phyloP scores from a whole-genome alignment of 2,888 invertebrate species.

The Eutolmus rufibarbis region DNA sequence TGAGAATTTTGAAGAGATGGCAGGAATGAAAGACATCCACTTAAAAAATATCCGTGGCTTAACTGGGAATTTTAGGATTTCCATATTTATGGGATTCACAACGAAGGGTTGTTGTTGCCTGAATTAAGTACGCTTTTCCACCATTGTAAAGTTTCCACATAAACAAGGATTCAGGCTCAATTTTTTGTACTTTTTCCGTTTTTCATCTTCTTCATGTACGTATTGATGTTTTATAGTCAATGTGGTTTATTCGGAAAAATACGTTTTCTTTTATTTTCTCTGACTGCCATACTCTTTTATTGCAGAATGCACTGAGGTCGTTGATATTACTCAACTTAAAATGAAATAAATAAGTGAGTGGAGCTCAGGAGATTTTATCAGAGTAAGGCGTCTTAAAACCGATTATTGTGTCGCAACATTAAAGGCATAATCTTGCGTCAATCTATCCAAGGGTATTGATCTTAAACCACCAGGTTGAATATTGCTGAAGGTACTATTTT shows the following conservation, averaged over 20 bases:
- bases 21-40: neutral
- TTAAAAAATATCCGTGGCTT: neutral
- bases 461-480: neutral
- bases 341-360: neutral
- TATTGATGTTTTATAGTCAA: neutral
- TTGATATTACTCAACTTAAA: neutral
- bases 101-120: neutral
- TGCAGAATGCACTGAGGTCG: neutral
- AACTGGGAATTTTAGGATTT: slow-evolving; percentile 10
- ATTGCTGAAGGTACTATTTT: neutral
- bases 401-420: neutral
- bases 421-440: neutral
- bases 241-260: neutral
- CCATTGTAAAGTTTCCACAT: neutral
- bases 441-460: neutral
- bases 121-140: neutral
- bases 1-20: neutral
- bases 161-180: neutral
- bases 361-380: neutral
- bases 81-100: slow-evolving; percentile 8
- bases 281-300: neutral
- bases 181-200: neutral
- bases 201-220: neutral
- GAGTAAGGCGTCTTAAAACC: neutral
- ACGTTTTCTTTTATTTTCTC: too few species aligned